Evolutionary conservation across 2,888 invertebrate genomes (phyloP).

Genomic region (Hemistola chrysoprasaria): DNA sequence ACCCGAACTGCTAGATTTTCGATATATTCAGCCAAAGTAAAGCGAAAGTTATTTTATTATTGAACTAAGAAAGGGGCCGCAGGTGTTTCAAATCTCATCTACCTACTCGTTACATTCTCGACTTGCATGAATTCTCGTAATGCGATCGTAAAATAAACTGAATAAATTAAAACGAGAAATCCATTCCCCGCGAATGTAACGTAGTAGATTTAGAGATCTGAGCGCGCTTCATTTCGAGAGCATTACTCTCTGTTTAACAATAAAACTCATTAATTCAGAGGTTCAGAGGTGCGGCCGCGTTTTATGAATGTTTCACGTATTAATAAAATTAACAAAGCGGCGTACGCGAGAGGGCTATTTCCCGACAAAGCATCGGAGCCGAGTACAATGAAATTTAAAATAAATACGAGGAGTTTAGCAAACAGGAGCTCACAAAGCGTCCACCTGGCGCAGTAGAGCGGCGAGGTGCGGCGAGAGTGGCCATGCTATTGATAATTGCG

Average conservation of each 20-base stretch:
- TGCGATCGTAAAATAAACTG: constrained; percentile 58
- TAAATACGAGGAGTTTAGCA: constrained; percentile 80
- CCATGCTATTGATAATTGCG: constrained; percentile 64
- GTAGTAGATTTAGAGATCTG: constrained; percentile 55
- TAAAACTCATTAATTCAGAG: constrained; percentile 78
- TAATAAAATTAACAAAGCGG: constrained; percentile 81
- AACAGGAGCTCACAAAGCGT: constrained; percentile 73
- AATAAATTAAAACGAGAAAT: constrained; percentile 64
- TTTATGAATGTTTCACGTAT: constrained; percentile 81
- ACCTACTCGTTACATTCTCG: constrained; percentile 35
- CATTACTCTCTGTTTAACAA: constrained; percentile 75
- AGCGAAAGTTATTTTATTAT: constrained; percentile 39
- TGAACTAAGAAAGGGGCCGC: constrained; percentile 50
- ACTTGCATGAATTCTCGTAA: constrained; percentile 38
- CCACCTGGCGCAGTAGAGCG: constrained; percentile 60
- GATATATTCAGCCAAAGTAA: constrained; percentile 10
- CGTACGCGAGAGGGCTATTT: constrained; percentile 72
- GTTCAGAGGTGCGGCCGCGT: constrained; percentile 72
- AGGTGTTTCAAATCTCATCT: constrained; percentile 55
- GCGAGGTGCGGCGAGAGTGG: constrained; percentile 9
- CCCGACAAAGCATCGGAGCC: constrained; percentile 73
- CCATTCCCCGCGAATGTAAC: constrained; percentile 40
- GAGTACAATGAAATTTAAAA: constrained; percentile 78
- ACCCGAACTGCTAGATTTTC: constrained; percentile 7
- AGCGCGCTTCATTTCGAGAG: constrained; percentile 64